Percentiles rank a stretch among this genome's conserved stretches.
Conservation (phyloP, 2,797 vertebrate species). For the Perodicticus potto region DNA sequence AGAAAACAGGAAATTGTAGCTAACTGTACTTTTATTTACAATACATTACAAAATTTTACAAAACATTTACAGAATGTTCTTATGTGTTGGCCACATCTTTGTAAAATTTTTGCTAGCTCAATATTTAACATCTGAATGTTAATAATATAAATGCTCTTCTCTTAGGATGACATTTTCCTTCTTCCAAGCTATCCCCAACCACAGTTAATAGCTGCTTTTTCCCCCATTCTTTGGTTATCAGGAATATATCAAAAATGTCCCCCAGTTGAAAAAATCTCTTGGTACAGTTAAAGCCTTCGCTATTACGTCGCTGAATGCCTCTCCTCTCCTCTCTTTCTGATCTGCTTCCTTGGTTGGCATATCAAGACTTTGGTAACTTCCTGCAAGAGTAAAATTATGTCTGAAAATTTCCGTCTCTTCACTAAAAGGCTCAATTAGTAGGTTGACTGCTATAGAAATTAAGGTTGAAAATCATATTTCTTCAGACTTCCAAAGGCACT, state of each 20-base stretch:
- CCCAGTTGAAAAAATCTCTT: not conserved
- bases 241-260: not conserved
- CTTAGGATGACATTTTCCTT: not conserved
- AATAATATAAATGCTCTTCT: not conserved
- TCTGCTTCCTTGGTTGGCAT: constrained; percentile 17
- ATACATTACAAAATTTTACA: too few relatives aligned
- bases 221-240: constrained; percentile 34
- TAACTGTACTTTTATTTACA: too few relatives aligned
- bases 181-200: not conserved
- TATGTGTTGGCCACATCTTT: not conserved
- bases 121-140: constrained; percentile 8
- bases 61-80: too few relatives aligned
- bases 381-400: not conserved
- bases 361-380: not conserved
- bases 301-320: not conserved
- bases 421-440: not conserved
- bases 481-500: not conserved
- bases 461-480: not conserved
- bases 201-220: not conserved
- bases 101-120: constrained; percentile 21
- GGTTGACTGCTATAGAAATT: not conserved
- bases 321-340: not conserved
- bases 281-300: not conserved
- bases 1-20: too few relatives aligned
- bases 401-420: not conserved